phyloP scores from a whole-genome alignment of 2,113 vertebrate species.

The Craseonycteris thonglongyai region DNA sequence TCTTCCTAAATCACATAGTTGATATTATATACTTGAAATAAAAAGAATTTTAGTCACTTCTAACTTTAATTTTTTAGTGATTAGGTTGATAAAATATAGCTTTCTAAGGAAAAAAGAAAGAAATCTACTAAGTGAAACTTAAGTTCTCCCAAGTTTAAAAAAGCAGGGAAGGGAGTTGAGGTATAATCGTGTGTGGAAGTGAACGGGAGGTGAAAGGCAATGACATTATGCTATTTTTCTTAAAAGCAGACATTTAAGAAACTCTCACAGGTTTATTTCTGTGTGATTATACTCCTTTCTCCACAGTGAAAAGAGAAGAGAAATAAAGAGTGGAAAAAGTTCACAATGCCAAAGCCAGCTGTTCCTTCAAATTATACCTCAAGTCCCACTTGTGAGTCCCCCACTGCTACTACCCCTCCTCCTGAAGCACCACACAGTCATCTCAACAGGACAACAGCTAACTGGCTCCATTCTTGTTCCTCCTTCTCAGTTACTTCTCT shows the following conservation, averaged over 20 bases:
- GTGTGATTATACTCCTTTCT: background rate
- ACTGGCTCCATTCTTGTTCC: background rate
- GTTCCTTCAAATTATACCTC: background rate
- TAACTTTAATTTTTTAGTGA: background rate
- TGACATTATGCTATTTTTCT: background rate
- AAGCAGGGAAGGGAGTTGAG: background rate
- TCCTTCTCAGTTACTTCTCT: no score
- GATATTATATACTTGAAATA: background rate
- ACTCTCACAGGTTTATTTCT: background rate
- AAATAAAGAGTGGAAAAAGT: background rate
- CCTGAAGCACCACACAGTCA: background rate
- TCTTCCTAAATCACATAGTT: background rate
- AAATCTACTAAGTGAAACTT: background rate
- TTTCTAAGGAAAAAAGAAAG: background rate
- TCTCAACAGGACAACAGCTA: no score
- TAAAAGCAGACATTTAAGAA: background rate
- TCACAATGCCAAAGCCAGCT: background rate
- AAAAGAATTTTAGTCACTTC: background rate
- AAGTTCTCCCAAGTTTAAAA: background rate
- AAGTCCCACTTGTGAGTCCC: background rate
- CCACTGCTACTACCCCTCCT: background rate
- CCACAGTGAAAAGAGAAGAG: background rate
- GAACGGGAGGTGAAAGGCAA: background rate
- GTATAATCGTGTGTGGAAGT: background rate
- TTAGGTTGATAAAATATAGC: background rate